phyloP scores from a whole-genome alignment of 1,140 invertebrate genomes.

The Antheraea mylitta region DNA sequence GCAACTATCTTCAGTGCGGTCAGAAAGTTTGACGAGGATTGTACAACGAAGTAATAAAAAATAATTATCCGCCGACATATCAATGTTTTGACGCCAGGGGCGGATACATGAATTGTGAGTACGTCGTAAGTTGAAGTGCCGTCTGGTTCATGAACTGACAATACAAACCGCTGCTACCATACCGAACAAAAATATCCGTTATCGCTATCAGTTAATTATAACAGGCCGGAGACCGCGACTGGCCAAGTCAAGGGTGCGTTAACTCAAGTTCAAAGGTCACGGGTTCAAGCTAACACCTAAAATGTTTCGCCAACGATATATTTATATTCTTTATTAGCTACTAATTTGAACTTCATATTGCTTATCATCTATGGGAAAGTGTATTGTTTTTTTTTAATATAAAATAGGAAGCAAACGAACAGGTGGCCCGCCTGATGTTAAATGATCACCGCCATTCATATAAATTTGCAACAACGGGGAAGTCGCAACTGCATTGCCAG shows the following conservation, averaged over 20 bases:
- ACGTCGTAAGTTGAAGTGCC: background rate
- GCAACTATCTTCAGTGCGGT: too few relatives aligned
- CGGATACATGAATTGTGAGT: background rate
- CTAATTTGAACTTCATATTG: too few relatives aligned
- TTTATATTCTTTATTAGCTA: background rate
- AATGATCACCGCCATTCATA: too few relatives aligned
- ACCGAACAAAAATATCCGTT: constrained; percentile 42
- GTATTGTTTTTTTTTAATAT: too few relatives aligned
- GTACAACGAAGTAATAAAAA: too few relatives aligned
- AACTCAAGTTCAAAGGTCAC: constrained; percentile 71
- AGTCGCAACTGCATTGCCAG: too few relatives aligned
- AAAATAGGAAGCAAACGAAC: too few relatives aligned
- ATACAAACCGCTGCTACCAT: constrained; percentile 2
- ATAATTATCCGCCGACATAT: background rate
- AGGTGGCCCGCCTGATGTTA: too few relatives aligned
- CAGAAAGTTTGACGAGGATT: too few relatives aligned
- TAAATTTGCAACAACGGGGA: too few relatives aligned
- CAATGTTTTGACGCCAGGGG: background rate
- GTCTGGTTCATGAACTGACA: constrained; percentile 1
- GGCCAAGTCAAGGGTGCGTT: constrained; percentile 68
- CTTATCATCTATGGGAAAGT: too few relatives aligned
- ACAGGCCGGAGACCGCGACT: constrained; percentile 51
- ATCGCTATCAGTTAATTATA: constrained; percentile 63
- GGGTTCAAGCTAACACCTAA: constrained; percentile 50
- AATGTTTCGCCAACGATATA: background rate